phyloP scores from a whole-genome alignment of 2,888 invertebrate species.

The Thymelicus lineola region DNA sequence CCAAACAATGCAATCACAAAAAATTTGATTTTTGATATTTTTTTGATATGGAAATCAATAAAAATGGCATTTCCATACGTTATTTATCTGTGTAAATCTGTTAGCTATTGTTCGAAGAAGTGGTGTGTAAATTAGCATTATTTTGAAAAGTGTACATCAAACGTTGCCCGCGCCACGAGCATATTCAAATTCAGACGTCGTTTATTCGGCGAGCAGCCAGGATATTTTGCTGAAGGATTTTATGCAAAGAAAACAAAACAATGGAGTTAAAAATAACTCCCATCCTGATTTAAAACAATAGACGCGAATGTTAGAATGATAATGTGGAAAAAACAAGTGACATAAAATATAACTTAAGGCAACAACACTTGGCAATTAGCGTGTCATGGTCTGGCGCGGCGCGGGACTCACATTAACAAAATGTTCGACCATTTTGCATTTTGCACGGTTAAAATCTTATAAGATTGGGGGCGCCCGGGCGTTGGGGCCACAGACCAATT shows the following conservation, averaged over 20 bases:
- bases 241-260: constrained; percentile 24
- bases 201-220: constrained; percentile 24
- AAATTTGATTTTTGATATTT: too few relatives aligned
- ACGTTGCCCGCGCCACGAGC: constrained; percentile 30
- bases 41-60: not conserved
- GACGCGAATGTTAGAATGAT: constrained; percentile 17
- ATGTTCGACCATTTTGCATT: too few relatives aligned
- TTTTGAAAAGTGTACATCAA: constrained; percentile 41
- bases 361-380: constrained; percentile 15
- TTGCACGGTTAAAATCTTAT: too few relatives aligned
- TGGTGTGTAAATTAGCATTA: constrained; percentile 44
- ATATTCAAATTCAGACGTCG: constrained; percentile 38
- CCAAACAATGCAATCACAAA: too few relatives aligned
- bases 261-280: constrained; percentile 15
- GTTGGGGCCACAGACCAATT: too few relatives aligned
- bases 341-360: constrained; percentile 30
- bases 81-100: constrained; percentile 7
- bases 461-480: too few relatives aligned
- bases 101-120: constrained; percentile 27
- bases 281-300: constrained; percentile 24
- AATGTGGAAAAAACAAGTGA: constrained; percentile 12
- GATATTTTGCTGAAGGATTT: constrained; percentile 37
- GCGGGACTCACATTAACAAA: not conserved
- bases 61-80: constrained; percentile 10
- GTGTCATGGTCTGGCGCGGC: not conserved